Evolutionary conservation across 2,888 invertebrate species (phyloP).

Genomic region (Temnothorax unifasciatus): DNA sequence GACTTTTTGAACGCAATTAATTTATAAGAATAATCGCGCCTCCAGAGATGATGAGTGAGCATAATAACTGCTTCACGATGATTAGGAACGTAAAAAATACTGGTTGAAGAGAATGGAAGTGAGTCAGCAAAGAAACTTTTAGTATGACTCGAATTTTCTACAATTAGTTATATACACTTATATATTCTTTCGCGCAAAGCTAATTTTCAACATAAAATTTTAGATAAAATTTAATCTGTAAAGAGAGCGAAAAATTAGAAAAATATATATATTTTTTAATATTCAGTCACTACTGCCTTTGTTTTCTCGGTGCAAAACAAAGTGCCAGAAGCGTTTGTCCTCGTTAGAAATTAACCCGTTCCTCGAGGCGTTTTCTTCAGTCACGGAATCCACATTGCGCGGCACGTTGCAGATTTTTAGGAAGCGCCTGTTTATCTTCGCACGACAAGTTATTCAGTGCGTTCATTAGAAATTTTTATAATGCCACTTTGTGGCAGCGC

Average conservation of each 20-base stretch:
- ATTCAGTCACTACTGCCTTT: neutral
- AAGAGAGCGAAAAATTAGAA: neutral
- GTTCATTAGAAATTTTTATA: constrained; percentile 1
- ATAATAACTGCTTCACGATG: neutral
- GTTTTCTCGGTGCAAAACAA: neutral
- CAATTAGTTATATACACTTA: neutral
- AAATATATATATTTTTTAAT: no score
- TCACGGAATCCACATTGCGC: constrained; percentile 29
- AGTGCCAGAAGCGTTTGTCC: constrained; percentile 29
- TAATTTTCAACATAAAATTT: neutral
- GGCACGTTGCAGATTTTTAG: constrained; percentile 32
- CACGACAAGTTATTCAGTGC: neutral
- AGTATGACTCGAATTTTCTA: neutral
- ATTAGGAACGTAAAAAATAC: constrained; percentile 10
- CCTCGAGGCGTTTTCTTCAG: constrained; percentile 35
- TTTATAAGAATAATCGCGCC: constrained; percentile 1
- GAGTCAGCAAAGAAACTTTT: constrained; percentile 10
- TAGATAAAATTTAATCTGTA: no score
- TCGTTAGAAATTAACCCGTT: constrained; percentile 42
- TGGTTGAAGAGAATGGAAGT: neutral
- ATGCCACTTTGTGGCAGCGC: neutral
- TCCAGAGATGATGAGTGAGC: constrained; percentile 20
- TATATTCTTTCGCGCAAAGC: neutral
- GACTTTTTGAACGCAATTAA: constrained; percentile 22
- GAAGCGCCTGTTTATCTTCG: constrained; percentile 24